Base-by-base conservation (phyloP, 2,888 invertebrate genomes). In the Cheiracanthium punctorium region DNA sequence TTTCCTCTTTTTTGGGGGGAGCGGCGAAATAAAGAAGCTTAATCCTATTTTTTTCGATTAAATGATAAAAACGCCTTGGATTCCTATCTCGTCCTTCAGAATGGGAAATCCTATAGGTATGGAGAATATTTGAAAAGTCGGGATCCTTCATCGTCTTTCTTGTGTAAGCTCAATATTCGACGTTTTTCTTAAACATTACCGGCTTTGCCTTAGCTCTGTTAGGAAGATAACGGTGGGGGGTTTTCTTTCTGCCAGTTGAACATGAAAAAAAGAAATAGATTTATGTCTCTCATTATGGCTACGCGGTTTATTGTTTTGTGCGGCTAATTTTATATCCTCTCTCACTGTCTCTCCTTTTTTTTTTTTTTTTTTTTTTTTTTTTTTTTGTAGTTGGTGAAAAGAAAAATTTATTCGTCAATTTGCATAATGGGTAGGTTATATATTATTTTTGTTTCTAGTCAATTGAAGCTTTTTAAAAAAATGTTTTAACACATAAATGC, bases 31-130 rank as follows among this genome's bases (percentile, higher is more conserved):
- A 86, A 86, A 86, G 85, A 74, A 52, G 85, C 85, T 86, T 86
- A 86, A 86, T 86, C 85, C 80, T 80, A 86, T 86, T 86, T 58
- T n/a, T 85, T 80, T 86, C 85, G 85, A 86, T 86, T 86, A 86
- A 86, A 80, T 86, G 85, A 86, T 86, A 86, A 86, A 86, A 86
- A 86, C 85, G 85, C 85, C 75, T 80, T 17, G 80, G 74, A 80
- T 80, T 80, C 85, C 71, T 80, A 71, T 75, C 80, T 70, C 64
- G 41, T 24, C 28, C 52, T 58, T 41, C 33, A 29, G 12, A 0
- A 12, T 80, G 72, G 41, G 41, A 65, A 67, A 32, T 48, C 80
- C 41, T 24, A 69, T 43, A 81, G 74, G 75, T 82, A 41, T 30
- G 79, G 74, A 43, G 37, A 69, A 73, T 79, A 85, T 79, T 85